A percentile compares a stretch with the other conserved stretches of the same genome.
These are phyloP conservation scores for Centropyge bicolor DNA, from an alignment of 2,797 vertebrate genomes.

Conservation along the genomic window DNA sequence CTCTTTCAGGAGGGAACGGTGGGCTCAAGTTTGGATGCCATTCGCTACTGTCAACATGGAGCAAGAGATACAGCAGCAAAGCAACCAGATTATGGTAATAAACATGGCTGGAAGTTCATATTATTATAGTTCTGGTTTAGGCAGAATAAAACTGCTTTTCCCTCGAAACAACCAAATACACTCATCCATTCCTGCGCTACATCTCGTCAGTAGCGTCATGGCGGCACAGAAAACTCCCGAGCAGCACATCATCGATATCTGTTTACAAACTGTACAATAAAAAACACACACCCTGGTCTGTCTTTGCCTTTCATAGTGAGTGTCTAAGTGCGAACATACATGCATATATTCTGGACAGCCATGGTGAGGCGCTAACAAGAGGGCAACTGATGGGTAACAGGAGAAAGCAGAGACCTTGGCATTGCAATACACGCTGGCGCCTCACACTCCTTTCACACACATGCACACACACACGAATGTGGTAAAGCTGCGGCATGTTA, in stretches of 20 bases:
- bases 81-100: not conserved
- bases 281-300: not conserved
- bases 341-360: conserved; percentile 35
- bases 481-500: conserved; percentile 66
- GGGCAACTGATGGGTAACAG: conserved; percentile 83
- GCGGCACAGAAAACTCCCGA: not conserved
- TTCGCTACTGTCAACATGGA: conserved; percentile 30
- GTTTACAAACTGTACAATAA: not conserved
- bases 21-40: conserved; percentile 7
- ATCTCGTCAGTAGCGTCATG: not conserved
- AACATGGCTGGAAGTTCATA: not conserved
- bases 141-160: not conserved
- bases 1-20: conserved; percentile 25
- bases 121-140: not conserved
- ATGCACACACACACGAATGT: conserved; percentile 37
- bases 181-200: not conserved
- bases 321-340: conserved; percentile 28
- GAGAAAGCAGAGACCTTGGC: conserved; percentile 83
- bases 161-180: not conserved
- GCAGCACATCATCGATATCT: not conserved
- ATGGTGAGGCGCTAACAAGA: conserved; percentile 73
- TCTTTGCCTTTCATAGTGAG: not conserved
- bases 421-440: conserved; percentile 76
- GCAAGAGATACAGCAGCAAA: conserved; percentile 2
- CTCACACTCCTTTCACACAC: conserved; percentile 56